These are phyloP conservation scores for Melinaea marsaeus DNA, from an alignment of 2,888 invertebrate genomes.

Conservation along the genomic window DNA sequence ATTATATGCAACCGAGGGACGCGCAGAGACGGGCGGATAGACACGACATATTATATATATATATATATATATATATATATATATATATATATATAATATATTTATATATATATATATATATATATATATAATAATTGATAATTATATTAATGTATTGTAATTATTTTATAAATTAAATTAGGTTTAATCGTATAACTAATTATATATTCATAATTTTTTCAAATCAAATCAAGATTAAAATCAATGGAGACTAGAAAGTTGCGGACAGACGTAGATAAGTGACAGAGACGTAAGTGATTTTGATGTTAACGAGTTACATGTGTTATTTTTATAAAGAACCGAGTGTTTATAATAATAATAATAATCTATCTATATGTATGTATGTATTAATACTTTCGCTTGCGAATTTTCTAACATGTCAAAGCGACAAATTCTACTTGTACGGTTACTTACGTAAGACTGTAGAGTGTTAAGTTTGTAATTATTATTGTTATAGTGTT, in stretches of 20 bases:
- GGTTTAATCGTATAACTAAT: not conserved
- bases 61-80: no score
- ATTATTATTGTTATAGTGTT: conserved; percentile 68
- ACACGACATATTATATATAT: no score
- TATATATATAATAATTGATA: no score
- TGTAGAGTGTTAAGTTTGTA: conserved; percentile 53
- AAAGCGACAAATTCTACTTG: conserved; percentile 29
- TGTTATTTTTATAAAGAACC: conserved; percentile 23
- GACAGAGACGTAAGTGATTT: conserved; percentile 22
- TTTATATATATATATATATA: no score
- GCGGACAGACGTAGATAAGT: conserved; percentile 18
- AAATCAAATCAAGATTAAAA: conserved; percentile 3
- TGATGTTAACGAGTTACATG: conserved; percentile 21
- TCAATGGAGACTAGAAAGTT: conserved; percentile 23
- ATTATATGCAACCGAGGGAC: conserved; percentile 22
- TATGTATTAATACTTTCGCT: conserved; percentile 54
- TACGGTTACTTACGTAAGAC: conserved; percentile 25
- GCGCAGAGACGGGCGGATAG: not conserved
- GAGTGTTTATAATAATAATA: conserved; percentile 22
- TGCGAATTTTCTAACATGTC: conserved; percentile 58
- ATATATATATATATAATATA: no score
- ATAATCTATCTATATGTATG: conserved; percentile 23
- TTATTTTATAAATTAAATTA: not conserved
- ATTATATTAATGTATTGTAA: no score
- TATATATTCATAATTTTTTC: not conserved